These are phyloP conservation scores for Nesometra sesokonis DNA, from an alignment of 35 echinoderm and acorn worm species.

Conservation along the genomic window DNA sequence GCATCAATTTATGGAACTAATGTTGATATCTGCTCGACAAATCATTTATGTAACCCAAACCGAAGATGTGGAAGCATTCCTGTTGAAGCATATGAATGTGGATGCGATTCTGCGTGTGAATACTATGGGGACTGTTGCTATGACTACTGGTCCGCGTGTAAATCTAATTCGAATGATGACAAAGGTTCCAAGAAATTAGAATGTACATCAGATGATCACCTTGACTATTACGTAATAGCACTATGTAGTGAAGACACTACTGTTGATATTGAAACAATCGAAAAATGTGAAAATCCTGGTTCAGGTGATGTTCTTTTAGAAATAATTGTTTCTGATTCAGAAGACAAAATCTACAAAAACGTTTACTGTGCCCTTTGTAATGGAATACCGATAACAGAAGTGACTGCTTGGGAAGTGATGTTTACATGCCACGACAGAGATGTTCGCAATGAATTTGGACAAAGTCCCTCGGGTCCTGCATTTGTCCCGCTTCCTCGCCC, in stretches of 20 bases:
- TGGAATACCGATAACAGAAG: neutral
- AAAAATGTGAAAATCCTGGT: neutral
- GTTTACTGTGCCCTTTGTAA: neutral
- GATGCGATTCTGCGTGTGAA: neutral
- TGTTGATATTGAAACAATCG: neutral
- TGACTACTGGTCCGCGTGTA: neutral
- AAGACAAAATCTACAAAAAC: neutral
- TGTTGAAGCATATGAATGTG: neutral
- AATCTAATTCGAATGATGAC: neutral
- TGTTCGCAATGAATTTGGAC: neutral
- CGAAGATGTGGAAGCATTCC: neutral
- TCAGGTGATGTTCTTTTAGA: neutral
- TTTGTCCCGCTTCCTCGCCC: neutral
- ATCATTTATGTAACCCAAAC: neutral
- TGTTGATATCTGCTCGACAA: neutral
- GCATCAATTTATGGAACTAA: neutral
- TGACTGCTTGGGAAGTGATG: neutral
- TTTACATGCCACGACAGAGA: neutral
- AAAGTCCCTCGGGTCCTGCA: neutral
- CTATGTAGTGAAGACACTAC: neutral
- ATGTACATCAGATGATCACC: neutral
- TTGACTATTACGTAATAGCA: neutral
- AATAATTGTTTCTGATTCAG: neutral
- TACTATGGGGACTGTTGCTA: neutral
- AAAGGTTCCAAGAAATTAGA: neutral